Base-by-base conservation (phyloP, 1,140 invertebrate genomes). In the Drosophila hydei region DNA sequence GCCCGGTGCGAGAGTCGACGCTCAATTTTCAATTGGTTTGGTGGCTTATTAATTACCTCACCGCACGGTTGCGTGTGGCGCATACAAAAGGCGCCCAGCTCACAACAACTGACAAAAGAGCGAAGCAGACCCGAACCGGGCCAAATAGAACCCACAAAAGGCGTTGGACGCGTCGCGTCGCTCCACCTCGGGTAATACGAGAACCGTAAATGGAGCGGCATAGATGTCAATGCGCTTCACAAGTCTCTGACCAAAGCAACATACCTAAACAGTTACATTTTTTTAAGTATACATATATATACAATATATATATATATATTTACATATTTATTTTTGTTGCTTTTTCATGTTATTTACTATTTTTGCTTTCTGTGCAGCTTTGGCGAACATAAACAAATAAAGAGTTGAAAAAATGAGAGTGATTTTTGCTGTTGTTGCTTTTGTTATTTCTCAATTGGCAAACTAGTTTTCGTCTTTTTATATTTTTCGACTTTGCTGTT, bases 1-100 rank as follows among this genome's bases (percentile, higher is more conserved):
- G 81, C 77, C 83, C 81, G 81, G 77, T 52, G 64, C 48, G 61
- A 71, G 69, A 62, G 36, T 50, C 63, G 67, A 77, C 75, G 67
- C 72, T 87, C 81, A 77, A 71, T 87, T 87, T 33, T 87, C 77
- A 81, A 77, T 78, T 75, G 70, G 43, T 65, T 72, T 71, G 81
- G 42, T 81, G 77, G 74, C 83, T 87, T 88, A 85, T 85, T 88
- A 87, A 87, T 87, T 87, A 87, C 81, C 81, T 81, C 83, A 87
- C 81, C 81, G 67, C 79, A 84, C 80, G 77, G 60, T 68, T 85
- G 77, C 81, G 81, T 87, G 81, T 68, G 64, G 42, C 33, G 77
- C 81, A 87, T 81, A 85, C 47, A 79, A 77, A 87, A 69, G 68
- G 69, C 77, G 72, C 67, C 62, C 67, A 85, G 73, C 18, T 47